phyloP scores from a whole-genome alignment of 2,797 vertebrate species.

The Hydrolagus colliei region DNA sequence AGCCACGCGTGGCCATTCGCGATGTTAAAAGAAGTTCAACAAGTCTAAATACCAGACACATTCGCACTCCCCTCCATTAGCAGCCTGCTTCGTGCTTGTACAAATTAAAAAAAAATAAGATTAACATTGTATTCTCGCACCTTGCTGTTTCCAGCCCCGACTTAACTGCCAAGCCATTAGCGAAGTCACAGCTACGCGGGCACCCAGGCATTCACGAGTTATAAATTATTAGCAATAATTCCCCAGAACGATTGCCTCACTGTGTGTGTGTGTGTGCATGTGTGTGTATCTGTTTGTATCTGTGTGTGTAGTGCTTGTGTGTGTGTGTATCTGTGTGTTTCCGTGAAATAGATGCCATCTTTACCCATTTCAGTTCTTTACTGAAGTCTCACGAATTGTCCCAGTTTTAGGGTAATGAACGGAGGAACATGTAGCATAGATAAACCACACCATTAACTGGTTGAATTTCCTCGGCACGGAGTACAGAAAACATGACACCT shows the following conservation, averaged over 20 bases:
- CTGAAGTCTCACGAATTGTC: not conserved
- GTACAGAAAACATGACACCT: not conserved
- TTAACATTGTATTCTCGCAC: not conserved
- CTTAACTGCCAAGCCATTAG: constrained; percentile 22
- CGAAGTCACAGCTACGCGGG: not conserved
- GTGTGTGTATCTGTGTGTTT: not conserved
- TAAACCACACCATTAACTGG: not conserved
- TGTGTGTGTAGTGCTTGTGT: not conserved
- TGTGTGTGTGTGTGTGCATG: not conserved
- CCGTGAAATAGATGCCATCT: not conserved
- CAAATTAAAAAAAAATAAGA: constrained; percentile 30
- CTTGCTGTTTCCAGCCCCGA: constrained; percentile 19
- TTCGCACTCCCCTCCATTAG: constrained; percentile 12
- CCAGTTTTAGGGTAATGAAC: not conserved
- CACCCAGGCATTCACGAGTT: not conserved
- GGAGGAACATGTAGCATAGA: not conserved
- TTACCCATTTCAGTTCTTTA: not conserved
- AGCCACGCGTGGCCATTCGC: not conserved
- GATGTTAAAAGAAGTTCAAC: constrained; percentile 8
- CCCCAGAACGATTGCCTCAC: not conserved
- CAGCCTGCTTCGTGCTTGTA: not conserved
- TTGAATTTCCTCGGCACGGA: not conserved
- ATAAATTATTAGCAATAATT: not conserved
- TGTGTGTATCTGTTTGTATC: not conserved
- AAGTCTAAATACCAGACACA: constrained; percentile 13